Conservation (phyloP, 2,797 vertebrate genomes). For the Syndactyla subalaris region DNA sequence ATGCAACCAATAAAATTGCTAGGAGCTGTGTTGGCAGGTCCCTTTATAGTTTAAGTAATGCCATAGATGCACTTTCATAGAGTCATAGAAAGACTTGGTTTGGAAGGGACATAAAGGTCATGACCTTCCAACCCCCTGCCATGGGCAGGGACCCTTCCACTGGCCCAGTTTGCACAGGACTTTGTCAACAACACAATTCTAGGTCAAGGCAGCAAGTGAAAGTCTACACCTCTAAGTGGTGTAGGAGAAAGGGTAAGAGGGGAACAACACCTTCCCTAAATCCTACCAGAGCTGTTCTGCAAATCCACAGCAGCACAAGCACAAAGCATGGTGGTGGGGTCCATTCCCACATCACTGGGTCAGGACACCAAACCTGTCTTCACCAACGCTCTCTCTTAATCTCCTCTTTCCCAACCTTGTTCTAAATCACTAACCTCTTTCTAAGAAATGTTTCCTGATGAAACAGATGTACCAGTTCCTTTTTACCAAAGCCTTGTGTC, state of each 20-base stretch:
- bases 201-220: background rate
- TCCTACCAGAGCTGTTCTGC: background rate
- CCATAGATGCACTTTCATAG: background rate
- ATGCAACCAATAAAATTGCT: background rate
- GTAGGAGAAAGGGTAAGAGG: accelerated
- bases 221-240: background rate
- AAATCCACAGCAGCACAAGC: background rate
- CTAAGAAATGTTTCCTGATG: background rate
- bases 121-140: background rate
- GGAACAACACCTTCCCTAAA: background rate
- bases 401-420: background rate
- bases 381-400: background rate
- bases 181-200: background rate
- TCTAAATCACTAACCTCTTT: background rate
- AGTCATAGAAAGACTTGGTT: background rate
- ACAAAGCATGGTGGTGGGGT: accelerated
- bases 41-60: background rate
- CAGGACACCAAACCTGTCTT: background rate
- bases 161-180: background rate
- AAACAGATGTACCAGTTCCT: background rate
- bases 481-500: background rate
- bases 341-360: accelerated
- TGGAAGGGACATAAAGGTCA: background rate
- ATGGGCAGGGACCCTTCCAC: background rate
- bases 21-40: background rate